phyloP scores from a whole-genome alignment of 2,113 vertebrate species.

The Donacobius atricapilla region DNA sequence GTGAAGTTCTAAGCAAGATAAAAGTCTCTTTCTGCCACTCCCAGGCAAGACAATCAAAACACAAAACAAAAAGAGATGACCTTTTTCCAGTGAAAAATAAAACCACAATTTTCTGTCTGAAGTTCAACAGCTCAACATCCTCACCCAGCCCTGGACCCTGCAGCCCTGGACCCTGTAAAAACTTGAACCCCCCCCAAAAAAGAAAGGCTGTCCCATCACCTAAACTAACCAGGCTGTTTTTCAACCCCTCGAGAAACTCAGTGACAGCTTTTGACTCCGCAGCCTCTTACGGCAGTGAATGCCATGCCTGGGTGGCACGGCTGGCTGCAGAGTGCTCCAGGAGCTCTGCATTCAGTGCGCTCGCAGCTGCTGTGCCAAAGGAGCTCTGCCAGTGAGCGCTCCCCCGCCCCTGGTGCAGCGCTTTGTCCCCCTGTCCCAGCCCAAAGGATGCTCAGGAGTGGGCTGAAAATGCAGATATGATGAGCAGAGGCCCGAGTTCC shows the following conservation, averaged over 20 bases:
- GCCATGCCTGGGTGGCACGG: neutral
- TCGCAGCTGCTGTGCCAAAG: neutral
- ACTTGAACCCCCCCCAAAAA: neutral
- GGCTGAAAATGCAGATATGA: neutral
- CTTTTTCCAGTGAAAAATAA: neutral
- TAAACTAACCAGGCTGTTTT: neutral
- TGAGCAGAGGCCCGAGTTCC: neutral
- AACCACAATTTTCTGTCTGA: neutral
- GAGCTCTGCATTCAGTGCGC: neutral
- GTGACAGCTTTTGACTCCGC: neutral
- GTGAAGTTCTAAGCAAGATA: neutral
- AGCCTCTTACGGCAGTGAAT: slow-evolving; percentile 18
- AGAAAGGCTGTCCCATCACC: neutral
- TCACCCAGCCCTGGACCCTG: neutral
- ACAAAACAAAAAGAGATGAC: neutral
- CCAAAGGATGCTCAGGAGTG: neutral
- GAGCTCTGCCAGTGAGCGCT: neutral
- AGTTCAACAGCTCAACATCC: neutral
- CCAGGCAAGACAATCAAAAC: neutral
- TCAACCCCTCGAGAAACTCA: neutral
- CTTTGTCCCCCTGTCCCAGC: neutral
- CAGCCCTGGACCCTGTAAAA: neutral
- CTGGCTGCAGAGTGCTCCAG: neutral
- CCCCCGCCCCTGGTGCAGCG: neutral
- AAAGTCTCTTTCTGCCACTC: neutral